A percentile compares a stretch with the other conserved stretches of the same genome.
phyloP scores from a whole-genome alignment of 2,888 invertebrate genomes.

The Girardia tigrina region DNA sequence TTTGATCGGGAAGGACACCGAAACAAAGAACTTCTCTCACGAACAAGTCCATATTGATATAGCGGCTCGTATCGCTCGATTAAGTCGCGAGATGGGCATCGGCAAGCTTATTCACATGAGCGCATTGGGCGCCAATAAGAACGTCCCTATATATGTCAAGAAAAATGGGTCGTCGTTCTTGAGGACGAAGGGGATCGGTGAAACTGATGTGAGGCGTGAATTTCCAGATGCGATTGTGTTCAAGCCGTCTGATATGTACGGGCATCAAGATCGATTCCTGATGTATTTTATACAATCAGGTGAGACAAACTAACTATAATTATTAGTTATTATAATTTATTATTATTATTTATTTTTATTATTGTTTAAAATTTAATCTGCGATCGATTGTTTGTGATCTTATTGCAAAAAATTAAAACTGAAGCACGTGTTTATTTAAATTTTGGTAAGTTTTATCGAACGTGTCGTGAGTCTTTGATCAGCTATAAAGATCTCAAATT shows the following conservation, averaged over 20 bases:
- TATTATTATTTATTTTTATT: neutral
- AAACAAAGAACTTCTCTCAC: constrained; percentile 73
- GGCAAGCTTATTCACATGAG: constrained; percentile 81
- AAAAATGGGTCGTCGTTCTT: constrained; percentile 30
- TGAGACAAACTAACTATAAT: neutral
- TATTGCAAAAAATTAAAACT: no score
- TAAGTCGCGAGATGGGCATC: constrained; percentile 65
- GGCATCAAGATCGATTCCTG: constrained; percentile 71
- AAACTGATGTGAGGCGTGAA: constrained; percentile 74
- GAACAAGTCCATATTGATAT: constrained; percentile 74
- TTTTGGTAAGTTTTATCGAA: no score
- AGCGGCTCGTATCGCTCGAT: constrained; percentile 66
- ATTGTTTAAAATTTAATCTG: no score
- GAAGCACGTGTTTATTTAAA: no score
- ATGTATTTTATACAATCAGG: constrained; percentile 47
- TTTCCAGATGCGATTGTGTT: constrained; percentile 88
- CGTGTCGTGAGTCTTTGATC: no score
- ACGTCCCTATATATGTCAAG: neutral
- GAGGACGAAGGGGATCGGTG: constrained; percentile 59
- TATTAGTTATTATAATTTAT: no score
- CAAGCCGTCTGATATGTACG: constrained; percentile 79
- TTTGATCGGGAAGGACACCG: constrained; percentile 74
- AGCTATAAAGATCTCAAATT: no score
- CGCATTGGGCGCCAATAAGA: constrained; percentile 53
- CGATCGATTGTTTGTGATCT: no score